phyloP scores from a whole-genome alignment of 2,113 vertebrate species.

The Ciconia maguari region DNA sequence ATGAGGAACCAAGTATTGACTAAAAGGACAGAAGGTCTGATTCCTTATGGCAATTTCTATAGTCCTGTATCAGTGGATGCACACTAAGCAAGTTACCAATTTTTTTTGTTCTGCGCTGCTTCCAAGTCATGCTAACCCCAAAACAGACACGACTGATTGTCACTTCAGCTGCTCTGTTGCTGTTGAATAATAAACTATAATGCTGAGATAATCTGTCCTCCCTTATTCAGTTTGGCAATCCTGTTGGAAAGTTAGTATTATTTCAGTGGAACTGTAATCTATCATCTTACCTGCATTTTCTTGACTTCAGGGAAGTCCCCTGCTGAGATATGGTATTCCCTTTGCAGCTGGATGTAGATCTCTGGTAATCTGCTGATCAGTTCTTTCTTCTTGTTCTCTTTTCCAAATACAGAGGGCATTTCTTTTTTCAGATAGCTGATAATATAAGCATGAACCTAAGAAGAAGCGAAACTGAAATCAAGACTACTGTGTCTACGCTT shows the following conservation, averaged over 20 bases:
- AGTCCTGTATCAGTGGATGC: not conserved
- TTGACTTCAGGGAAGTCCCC: conserved; percentile 93
- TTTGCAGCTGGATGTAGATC: conserved; percentile 89
- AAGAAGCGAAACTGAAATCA: not conserved
- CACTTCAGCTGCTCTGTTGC: not conserved
- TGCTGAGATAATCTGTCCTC: not conserved
- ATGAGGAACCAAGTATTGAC: not conserved
- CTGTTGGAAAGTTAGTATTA: not conserved
- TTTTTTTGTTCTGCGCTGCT: not conserved
- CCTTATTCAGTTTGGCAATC: not conserved
- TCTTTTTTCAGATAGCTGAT: conserved; percentile 96
- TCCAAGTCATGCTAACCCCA: not conserved
- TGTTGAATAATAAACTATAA: not conserved
- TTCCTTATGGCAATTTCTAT: not conserved
- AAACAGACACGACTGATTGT: not conserved
- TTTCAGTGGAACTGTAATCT: not conserved
- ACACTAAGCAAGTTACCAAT: not conserved
- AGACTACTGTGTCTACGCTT: not conserved
- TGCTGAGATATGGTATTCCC: conserved; percentile 92
- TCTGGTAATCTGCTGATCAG: conserved; percentile 89
- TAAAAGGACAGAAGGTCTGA: not conserved
- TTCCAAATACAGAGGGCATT: conserved; percentile 94
- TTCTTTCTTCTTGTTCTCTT: conserved; percentile 94
- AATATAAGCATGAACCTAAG: conserved; percentile 96
- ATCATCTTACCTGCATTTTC: conserved; percentile 90